Evolutionary conservation across 2,888 invertebrate species (phyloP), one percentile per base, ranked within the genome.

Genomic region (Antitype chi): DNA sequence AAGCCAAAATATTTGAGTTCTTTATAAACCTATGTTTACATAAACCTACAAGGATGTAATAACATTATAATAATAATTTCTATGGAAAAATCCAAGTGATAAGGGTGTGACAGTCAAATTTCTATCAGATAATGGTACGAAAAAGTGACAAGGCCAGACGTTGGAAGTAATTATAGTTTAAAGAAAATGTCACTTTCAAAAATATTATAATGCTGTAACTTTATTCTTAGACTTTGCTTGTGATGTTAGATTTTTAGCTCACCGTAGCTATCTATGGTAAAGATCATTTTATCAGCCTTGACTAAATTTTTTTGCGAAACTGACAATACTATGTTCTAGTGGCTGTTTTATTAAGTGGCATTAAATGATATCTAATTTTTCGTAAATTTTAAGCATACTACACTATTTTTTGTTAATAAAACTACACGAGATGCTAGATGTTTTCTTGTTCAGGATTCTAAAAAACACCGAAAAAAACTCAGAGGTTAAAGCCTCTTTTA

Each of bases 21-120:
- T 76, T 79, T 79, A 82, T 66, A 69, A 76, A 75, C 55, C 73
- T 76, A 73, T 77, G 77, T 80, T 87, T 74, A 74, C 70, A 82
- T 66, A 80, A 68, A 66, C 69, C 80, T 59, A 62, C 71, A 64
- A 79, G 73, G 62, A 66, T 79, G 79, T 85, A 80, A 87, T 85
- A 84, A 88, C 80, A 81, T 84, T 84, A 84, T 86, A 84, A 87
- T 82, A 89, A 89, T 87, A 87, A 72, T 86, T 89, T 89, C 85
- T 85, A 87, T 88, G 78, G 85, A 88, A 89, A 89, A 87, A 87
- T 82, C 80, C 77, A 63, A 80, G 74, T 93, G 93, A 93, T 89
- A 91, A 90, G 93, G 93, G 93, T 93, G 85, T 89, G 93, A 93
- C 93, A 91, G 90, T 89, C 90, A 90, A 91, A 90, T 91, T 88